phyloP scores from a whole-genome alignment of 1,140 invertebrate species.

The Dryas iulia region DNA sequence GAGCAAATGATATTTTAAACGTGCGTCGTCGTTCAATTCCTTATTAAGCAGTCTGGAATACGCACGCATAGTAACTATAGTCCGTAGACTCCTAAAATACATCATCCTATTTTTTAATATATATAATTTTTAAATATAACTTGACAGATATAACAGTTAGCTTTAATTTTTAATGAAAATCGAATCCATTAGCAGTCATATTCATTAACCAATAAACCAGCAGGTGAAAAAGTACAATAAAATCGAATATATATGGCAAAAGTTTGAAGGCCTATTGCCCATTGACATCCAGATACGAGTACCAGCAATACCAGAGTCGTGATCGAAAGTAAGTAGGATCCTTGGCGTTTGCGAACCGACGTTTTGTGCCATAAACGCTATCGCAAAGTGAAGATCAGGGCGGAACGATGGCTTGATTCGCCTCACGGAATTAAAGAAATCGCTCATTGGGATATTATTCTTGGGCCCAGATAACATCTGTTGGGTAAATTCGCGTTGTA shows the following conservation, averaged over 20 bases:
- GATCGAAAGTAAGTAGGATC: conserved; percentile 69
- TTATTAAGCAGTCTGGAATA: too few species aligned
- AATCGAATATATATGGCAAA: conserved; percentile 38
- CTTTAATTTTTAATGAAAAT: too few species aligned
- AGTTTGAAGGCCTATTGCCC: conserved; percentile 64
- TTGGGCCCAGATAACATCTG: conserved; percentile 67
- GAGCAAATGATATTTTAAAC: too few species aligned
- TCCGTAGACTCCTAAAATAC: too few species aligned
- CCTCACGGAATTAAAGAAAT: conserved; percentile 79
- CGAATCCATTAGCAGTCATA: too few species aligned
- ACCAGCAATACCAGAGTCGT: conserved; percentile 67
- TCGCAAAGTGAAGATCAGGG: conserved; percentile 73
- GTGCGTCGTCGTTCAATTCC: too few species aligned
- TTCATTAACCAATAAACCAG: too few species aligned
- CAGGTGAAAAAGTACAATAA: too few species aligned
- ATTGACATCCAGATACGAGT: conserved; percentile 74
- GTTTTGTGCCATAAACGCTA: conserved; percentile 68
- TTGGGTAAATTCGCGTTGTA: conserved; percentile 60
- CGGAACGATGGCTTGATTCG: conserved; percentile 75
- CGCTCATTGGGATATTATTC: conserved; percentile 79
- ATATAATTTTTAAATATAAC: too few species aligned
- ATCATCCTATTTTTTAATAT: too few species aligned
- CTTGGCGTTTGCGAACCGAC: conserved; percentile 62
- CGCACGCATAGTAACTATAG: too few species aligned
- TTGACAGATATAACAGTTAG: too few species aligned